phyloP scores from a whole-genome alignment of 2,113 vertebrate species.

The Dromaius novaehollandiae region DNA sequence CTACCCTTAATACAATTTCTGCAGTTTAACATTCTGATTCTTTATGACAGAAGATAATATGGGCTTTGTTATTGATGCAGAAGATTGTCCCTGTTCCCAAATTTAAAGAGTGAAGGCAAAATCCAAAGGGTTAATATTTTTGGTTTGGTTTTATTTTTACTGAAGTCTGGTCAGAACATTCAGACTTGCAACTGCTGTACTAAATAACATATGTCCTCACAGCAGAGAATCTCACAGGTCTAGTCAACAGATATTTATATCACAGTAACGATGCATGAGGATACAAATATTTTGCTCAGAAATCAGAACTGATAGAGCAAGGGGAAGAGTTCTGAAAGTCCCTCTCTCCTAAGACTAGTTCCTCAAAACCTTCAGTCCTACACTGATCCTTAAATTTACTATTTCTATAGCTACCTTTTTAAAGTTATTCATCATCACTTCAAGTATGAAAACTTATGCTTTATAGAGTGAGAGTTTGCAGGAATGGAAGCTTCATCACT shows the following conservation, averaged over 20 bases:
- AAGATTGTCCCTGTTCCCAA: neutral
- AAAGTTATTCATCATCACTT: neutral
- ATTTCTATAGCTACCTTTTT: neutral
- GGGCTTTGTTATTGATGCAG: neutral
- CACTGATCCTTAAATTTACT: neutral
- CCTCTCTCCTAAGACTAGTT: neutral
- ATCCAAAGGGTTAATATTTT: neutral
- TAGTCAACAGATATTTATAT: constrained; percentile 13
- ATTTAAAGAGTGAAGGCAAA: neutral
- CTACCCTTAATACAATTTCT: neutral
- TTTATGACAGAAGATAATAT: neutral
- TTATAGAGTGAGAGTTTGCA: neutral
- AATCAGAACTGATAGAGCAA: constrained; percentile 1
- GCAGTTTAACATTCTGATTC: neutral
- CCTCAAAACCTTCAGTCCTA: neutral
- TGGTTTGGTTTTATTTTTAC: neutral
- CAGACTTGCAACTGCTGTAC: neutral
- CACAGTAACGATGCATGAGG: neutral
- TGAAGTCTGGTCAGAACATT: neutral
- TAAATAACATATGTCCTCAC: neutral
- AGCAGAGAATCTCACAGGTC: constrained; percentile 9
- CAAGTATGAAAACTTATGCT: rapidly evolving
- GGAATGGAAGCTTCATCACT: neutral
- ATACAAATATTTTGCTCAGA: neutral
- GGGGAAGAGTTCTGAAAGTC: neutral